phyloP scores from a whole-genome alignment of 1,140 invertebrate genomes.

The Orchestia grillus region DNA sequence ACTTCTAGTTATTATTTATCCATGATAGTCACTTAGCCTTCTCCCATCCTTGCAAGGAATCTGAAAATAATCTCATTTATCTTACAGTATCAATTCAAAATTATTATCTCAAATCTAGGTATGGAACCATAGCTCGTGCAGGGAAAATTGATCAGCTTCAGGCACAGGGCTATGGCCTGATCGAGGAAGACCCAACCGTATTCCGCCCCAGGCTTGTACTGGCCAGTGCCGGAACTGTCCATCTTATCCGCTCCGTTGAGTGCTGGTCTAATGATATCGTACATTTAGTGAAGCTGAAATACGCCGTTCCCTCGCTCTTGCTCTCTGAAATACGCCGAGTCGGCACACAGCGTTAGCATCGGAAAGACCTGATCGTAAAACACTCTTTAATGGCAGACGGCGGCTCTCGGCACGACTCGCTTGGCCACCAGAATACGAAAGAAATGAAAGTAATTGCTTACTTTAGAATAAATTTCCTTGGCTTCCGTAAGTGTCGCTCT shows the following conservation, averaged over 20 bases:
- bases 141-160: neutral
- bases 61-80: neutral
- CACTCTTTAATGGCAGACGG: conserved; percentile 19
- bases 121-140: neutral
- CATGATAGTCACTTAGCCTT: too few species aligned
- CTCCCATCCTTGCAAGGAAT: neutral
- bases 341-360: conserved; percentile 26
- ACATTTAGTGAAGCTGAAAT: conserved; percentile 12
- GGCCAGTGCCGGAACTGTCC: conserved; percentile 13
- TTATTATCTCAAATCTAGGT: neutral
- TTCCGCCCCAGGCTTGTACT: neutral
- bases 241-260: conserved; percentile 35
- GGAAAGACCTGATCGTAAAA: conserved; percentile 35
- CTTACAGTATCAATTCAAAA: neutral
- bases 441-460: neutral
- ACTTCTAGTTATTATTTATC: neutral
- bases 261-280: conserved; percentile 44
- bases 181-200: neutral
- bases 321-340: neutral
- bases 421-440: neutral
- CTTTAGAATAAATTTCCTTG: neutral
- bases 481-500: neutral
- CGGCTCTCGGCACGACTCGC: neutral
- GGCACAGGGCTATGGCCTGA: neutral
- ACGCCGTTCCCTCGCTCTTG: neutral